Evolutionary conservation across 2,888 invertebrate species (phyloP), one percentile per base, ranked within the genome.

Genomic region (Caradrina clavipalpis): DNA sequence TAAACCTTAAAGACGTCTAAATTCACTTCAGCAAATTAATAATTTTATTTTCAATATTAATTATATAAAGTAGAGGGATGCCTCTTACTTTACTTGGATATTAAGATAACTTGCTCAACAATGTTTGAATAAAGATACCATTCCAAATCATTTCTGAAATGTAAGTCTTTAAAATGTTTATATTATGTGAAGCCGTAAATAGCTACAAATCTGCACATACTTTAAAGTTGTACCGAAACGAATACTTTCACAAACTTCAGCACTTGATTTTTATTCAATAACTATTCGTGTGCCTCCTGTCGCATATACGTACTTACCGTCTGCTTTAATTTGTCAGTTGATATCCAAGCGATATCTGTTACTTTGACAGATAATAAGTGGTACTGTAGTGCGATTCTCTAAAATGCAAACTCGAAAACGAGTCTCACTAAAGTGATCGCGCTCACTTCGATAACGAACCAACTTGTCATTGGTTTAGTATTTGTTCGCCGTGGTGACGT

Each of bases 31-130:
- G 47, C 47, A 59, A 82, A 65, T 68, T 71, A 51, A 31, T 72
- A n/a, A 69, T 60, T 51, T 58, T 69, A 73, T 79, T 73, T 70
- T 57, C 50, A 57, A 78, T 64, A 47, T 56, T 69, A 54, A 80
- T 69, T 77, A 70, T 47, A 59, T 62, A 55, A 70, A 72, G 69
- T 76, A 50, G 19, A 45, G 68, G 65, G 62, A 49, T 56, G 26
- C 21, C 62, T 63, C 49, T 57, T 68, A 54, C 45, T 63, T 45
- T 45, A 45, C 57, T 60, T 63, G 55, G 73, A 62, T 73, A 49
- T 54, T 51, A 47, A 31, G 26, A 21, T 13, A 61, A 67, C 50
- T 59, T 47, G 31, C 39, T 73, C 39, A 51, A 49, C 11, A 49
- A 11, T 51, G 21, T 51, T 76, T 21, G 17, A 76, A 58, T 58